Evolutionary conservation across 2,888 invertebrate species (phyloP).

Genomic region (Ypsolopha scabrella): DNA sequence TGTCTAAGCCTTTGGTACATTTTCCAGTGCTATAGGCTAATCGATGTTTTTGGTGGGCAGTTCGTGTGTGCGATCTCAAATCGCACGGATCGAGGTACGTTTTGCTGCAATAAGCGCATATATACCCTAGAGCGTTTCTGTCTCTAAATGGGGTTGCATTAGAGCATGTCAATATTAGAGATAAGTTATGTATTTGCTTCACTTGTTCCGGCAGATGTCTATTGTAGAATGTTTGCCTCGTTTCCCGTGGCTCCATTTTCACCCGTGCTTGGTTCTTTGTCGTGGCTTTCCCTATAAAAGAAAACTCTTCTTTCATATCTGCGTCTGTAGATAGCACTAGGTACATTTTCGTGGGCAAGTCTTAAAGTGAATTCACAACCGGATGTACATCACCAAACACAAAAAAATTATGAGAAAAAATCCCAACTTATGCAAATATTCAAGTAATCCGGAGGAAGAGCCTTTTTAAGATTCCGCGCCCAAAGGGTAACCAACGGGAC

Average conservation of each 20-base stretch:
- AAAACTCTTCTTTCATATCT: not conserved
- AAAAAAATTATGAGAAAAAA: too few species aligned
- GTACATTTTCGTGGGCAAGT: too few species aligned
- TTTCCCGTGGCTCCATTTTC: slow-evolving; percentile 31
- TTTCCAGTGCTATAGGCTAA: slow-evolving; percentile 49
- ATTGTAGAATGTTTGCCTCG: not conserved
- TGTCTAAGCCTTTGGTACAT: slow-evolving; percentile 29
- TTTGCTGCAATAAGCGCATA: slow-evolving; percentile 57
- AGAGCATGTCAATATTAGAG: slow-evolving; percentile 44
- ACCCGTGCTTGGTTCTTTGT: slow-evolving; percentile 20
- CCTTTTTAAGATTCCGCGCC: too few species aligned
- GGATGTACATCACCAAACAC: too few species aligned
- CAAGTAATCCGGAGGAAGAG: too few species aligned
- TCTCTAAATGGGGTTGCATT: slow-evolving; percentile 59
- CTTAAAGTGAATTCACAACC: not conserved
- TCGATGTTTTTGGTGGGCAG: slow-evolving; percentile 45
- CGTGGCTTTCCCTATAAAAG: slow-evolving; percentile 21
- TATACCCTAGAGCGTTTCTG: slow-evolving; percentile 53
- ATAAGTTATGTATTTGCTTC: slow-evolving; percentile 60
- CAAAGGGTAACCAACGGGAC: too few species aligned
- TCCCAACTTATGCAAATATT: too few species aligned
- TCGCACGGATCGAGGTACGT: slow-evolving; percentile 42
- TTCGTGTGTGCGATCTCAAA: slow-evolving; percentile 39
- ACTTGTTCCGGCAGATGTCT: slow-evolving; percentile 45
- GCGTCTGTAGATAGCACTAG: not conserved